Base-by-base conservation (phyloP, 2,797 vertebrate species). In the Ambastaia sidthimunki region DNA sequence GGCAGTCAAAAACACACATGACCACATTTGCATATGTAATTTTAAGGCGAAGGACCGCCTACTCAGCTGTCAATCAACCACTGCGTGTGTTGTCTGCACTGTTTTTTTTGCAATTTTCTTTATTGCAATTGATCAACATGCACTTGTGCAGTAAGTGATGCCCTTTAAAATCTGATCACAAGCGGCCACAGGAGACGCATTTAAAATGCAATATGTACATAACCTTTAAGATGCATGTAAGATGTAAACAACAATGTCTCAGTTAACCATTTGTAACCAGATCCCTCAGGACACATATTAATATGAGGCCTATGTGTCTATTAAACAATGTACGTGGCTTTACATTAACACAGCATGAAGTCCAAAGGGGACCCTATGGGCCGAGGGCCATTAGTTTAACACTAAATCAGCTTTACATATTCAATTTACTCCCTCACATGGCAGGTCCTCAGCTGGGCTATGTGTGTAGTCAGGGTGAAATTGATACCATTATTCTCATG, bases 401-500 rank as follows among this genome's bases (percentile, higher is more conserved):
- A 48, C 59, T 59, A 48, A 55, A 47, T 52, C 62, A 75, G 74
- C 68, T 80, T 74, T 71, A 57, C 54, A 82, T 74, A 66, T 83
- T 79, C 54, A 55, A 84, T 57, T 81, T 60, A 63, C 23, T 9
- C 71, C 34, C 31, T 44, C 16, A 72, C 48, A 66, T 50, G 55
- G 68, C 80, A 54, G 48, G 55, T 80, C 63, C 67, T 48, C 80
- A 80, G 83, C 81, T 84, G 82, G 28, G 59, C 74, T 62, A 13
- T 80, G 23, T 77, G 78, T 81, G 63, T 76, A 81, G 31, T 83
- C 77, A 81, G 78, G 74, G 77, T 71, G 73, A 80, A 83, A 75
- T 21, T 21, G 55, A 73, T 19, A 59, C 76, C 73, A 44, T 78
- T 76, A 62, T 59, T 62, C 47, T 82, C 68, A 63, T 74, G 71